Percentiles rank a stretch among this genome's conserved stretches.
These are phyloP conservation scores for Rhynchotus rufescens DNA, from an alignment of 2,797 vertebrate genomes.

Conservation along the genomic window DNA sequence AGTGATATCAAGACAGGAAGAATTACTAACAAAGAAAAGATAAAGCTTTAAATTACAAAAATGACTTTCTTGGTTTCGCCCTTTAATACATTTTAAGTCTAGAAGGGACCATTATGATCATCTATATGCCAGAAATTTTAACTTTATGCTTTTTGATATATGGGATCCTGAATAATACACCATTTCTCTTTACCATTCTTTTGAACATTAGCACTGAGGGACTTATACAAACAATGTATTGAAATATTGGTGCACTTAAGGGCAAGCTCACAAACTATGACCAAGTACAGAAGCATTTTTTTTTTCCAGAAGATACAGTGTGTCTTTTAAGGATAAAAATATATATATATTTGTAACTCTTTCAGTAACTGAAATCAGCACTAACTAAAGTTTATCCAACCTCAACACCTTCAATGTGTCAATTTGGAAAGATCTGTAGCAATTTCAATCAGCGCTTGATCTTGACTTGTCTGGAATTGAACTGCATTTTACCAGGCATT, in stretches of 20 bases:
- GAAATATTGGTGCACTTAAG: constrained; percentile 30
- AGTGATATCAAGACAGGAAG: constrained; percentile 16
- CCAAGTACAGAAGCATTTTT: not conserved
- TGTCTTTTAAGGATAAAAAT: not conserved
- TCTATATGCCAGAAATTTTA: constrained; percentile 24
- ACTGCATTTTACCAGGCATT: not conserved
- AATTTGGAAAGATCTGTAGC: not conserved
- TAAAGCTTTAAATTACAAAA: constrained; percentile 54
- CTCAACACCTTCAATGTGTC: not conserved
- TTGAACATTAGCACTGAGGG: constrained; percentile 7
- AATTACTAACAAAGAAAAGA: constrained; percentile 45
- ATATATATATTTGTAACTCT: not conserved
- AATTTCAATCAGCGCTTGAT: not conserved
- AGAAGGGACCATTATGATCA: constrained; percentile 38
- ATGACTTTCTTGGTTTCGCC: not conserved
- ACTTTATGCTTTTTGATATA: constrained; percentile 23
- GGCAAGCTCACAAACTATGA: not conserved
- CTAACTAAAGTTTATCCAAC: not conserved
- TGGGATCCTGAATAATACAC: not conserved
- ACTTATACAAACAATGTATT: not conserved
- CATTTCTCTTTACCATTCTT: constrained; percentile 42
- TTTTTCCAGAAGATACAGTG: not conserved
- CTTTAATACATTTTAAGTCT: constrained; percentile 40
- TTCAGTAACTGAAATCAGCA: not conserved
- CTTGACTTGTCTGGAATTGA: not conserved